phyloP scores from a whole-genome alignment of 2,888 invertebrate species.

The Erebia ligea region DNA sequence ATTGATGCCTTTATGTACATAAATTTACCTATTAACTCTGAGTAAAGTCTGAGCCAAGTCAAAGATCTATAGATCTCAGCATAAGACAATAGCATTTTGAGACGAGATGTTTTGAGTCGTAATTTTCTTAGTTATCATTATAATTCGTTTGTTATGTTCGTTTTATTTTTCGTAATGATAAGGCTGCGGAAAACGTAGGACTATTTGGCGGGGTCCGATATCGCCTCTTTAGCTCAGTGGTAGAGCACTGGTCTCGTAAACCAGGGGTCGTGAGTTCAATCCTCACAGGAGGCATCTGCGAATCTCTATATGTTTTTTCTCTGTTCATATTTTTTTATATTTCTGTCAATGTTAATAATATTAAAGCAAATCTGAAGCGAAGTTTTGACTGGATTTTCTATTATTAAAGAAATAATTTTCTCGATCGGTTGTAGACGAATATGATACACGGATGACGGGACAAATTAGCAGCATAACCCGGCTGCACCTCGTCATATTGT shows the following conservation, averaged over 20 bases:
- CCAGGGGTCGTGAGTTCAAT: constrained; percentile 93
- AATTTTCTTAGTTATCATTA: neutral
- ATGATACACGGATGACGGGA: too few species aligned
- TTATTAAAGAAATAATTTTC: neutral
- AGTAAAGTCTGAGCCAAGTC: too few species aligned
- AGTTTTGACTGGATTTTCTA: neutral
- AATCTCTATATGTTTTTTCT: neutral
- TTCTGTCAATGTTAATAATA: neutral
- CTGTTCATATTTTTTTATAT: neutral
- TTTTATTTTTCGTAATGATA: neutral
- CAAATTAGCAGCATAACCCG: too few species aligned
- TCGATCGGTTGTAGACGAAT: neutral
- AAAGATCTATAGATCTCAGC: too few species aligned
- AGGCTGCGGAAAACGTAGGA: constrained; percentile 34
- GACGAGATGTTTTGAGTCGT: too few species aligned
- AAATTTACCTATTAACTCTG: too few species aligned
- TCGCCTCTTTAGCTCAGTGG: constrained; percentile 92
- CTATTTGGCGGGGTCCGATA: constrained; percentile 59
- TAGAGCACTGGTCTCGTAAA: constrained; percentile 93
- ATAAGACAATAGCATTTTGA: too few species aligned
- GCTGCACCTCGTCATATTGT: too few species aligned
- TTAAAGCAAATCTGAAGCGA: neutral
- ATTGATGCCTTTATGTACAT: too few species aligned
- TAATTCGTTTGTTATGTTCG: neutral
- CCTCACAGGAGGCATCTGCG: constrained; percentile 88